phyloP scores from a whole-genome alignment of 2,888 invertebrate species.

The Saturnia japonica region DNA sequence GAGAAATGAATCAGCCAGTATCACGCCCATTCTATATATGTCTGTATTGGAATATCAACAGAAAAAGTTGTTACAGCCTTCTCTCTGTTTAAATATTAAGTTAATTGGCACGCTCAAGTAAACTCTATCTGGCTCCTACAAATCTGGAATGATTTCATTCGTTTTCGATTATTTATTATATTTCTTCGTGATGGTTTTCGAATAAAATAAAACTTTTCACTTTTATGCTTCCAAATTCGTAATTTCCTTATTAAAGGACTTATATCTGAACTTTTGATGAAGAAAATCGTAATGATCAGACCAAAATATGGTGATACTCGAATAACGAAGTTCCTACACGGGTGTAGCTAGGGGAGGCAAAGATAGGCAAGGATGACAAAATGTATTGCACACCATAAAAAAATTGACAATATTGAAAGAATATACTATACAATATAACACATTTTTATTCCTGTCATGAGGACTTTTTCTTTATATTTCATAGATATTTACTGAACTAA shows the following conservation, averaged over 20 bases:
- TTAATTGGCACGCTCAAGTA: not conserved
- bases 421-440: too few species aligned
- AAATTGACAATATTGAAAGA: too few species aligned
- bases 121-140: not conserved
- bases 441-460: too few species aligned
- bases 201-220: not conserved
- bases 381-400: too few species aligned
- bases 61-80: not conserved
- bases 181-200: not conserved
- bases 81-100: not conserved
- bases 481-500: not conserved
- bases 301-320: too few species aligned
- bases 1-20: constrained; percentile 1
- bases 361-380: too few species aligned
- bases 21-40: not conserved
- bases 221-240: not conserved
- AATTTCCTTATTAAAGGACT: not conserved
- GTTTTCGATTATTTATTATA: not conserved
- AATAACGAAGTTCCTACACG: too few species aligned
- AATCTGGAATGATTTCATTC: not conserved
- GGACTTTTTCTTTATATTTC: not conserved
- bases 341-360: too few species aligned
- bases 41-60: not conserved
- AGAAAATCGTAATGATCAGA: too few species aligned
- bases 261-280: too few species aligned